These are phyloP conservation scores for Lumbricus terrestris DNA, from an alignment of 2,888 invertebrate species.

Conservation along the genomic window DNA sequence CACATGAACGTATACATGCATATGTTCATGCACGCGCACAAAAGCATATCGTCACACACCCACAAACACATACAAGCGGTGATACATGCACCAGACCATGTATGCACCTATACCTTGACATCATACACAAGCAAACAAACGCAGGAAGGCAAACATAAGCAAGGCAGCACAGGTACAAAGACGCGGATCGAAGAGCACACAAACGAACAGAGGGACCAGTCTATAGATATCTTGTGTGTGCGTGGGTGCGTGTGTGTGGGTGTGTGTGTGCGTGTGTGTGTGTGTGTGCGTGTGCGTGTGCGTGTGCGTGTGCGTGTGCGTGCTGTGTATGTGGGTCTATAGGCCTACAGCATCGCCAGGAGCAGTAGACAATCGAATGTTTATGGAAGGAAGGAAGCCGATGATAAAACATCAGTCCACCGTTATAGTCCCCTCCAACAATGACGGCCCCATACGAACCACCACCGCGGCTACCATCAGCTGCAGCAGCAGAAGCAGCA, in stretches of 20 bases:
- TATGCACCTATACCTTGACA: background rate
- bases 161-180: background rate
- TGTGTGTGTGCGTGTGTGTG: no score
- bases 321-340: background rate
- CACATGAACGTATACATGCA: background rate
- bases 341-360: background rate
- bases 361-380: slow-evolving; percentile 16
- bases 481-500: background rate
- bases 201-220: background rate
- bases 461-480: background rate
- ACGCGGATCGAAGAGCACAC: background rate
- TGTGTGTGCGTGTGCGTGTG: no score
- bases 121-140: background rate
- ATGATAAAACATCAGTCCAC: slow-evolving; percentile 8
- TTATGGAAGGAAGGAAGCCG: slow-evolving; percentile 10
- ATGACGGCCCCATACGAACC: background rate
- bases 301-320: no score
- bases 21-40: background rate
- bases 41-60: background rate
- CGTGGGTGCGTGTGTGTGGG: no score
- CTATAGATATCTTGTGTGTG: background rate
- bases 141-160: background rate
- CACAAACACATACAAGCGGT: no score
- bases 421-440: background rate
- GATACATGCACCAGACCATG: background rate